Evolutionary conservation across 2,113 vertebrate genomes (phyloP).

Genomic region (Oncorhynchus kisutch): DNA sequence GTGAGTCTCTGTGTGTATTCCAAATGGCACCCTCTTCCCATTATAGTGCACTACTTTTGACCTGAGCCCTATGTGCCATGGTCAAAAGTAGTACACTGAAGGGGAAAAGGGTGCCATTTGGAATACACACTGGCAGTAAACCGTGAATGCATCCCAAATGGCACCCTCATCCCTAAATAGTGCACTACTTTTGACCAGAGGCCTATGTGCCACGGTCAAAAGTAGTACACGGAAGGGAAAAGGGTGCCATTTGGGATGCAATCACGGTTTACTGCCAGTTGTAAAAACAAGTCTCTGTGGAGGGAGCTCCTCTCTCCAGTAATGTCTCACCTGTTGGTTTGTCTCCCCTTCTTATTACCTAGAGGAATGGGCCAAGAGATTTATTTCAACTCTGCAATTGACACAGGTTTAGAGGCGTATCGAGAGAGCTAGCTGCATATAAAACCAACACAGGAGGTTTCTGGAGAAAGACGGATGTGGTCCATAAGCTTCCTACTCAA

Average conservation of each 20-base stretch:
- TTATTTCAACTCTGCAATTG: conserved; percentile 53
- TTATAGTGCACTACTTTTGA: no score
- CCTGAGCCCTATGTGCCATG: no score
- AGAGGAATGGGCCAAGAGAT: conserved; percentile 45
- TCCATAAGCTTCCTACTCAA: conserved; percentile 5
- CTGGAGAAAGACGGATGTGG: neutral
- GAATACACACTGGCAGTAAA: no score
- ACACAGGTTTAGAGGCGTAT: conserved; percentile 51
- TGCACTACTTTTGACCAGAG: no score
- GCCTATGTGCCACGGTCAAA: no score
- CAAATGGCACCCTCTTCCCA: no score
- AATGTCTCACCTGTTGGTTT: conserved; percentile 48
- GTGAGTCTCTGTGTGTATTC: no score
- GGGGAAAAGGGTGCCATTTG: no score
- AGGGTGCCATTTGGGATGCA: neutral
- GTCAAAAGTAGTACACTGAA: no score
- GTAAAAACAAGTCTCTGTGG: conserved; percentile 30
- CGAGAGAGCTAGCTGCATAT: conserved; percentile 58
- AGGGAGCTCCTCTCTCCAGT: conserved; percentile 30
- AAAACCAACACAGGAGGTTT: conserved; percentile 24
- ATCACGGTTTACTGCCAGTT: conserved; percentile 38
- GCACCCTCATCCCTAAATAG: no score
- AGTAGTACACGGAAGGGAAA: no score
- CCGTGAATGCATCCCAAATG: no score
- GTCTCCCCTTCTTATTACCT: conserved; percentile 37